Evolutionary conservation across 2,113 vertebrate species (phyloP).

Genomic region (cattle (Bos taurus)): ARS-UCD2.0 NC_037338.1:106833001-106833500

Average conservation of each 20-base stretch:
- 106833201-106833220: neutral
- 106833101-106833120: neutral
- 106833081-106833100: neutral
- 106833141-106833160: neutral
- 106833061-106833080: neutral
- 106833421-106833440: neutral
- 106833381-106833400: no score
- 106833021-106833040: neutral
- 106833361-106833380: no score
- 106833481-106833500: neutral
- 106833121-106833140: neutral
- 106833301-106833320: no score
- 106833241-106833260: no score
- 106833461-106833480: neutral
- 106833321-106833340: no score
- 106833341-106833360: no score
- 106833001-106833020: neutral
- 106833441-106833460: neutral
- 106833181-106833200: neutral
- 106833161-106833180: neutral
- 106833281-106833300: no score
- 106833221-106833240: neutral
- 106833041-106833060: neutral
- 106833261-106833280: no score
- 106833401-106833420: no score